A percentile compares a stretch with the other conserved stretches of the same genome.
Conservation (phyloP, 2,797 vertebrate genomes). For the Hylomyscus alleni region DNA sequence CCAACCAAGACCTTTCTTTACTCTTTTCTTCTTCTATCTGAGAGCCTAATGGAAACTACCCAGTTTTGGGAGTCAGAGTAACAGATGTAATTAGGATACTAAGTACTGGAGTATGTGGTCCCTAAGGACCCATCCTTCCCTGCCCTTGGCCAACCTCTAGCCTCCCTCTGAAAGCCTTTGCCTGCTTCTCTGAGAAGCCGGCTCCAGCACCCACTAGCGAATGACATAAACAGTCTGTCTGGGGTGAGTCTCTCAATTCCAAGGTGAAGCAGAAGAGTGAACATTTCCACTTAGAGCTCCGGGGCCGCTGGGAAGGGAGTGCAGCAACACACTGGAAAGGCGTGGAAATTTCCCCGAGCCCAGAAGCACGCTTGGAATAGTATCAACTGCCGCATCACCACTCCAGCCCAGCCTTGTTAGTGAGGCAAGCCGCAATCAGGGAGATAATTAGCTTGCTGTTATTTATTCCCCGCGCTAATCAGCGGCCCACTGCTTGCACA, state of each 20-base stretch:
- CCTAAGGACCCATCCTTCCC: slow-evolving; percentile 59
- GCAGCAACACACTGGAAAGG: slow-evolving; percentile 65
- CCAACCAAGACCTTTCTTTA: background rate
- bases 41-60: slow-evolving; percentile 38
- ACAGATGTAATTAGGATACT: slow-evolving; percentile 75
- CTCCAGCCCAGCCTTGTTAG: slow-evolving; percentile 78
- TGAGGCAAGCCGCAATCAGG: slow-evolving; percentile 83
- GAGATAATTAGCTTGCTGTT: slow-evolving; percentile 87
- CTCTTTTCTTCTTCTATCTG: background rate
- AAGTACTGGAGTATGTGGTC: slow-evolving; percentile 65
- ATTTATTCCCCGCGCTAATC: slow-evolving; percentile 86
- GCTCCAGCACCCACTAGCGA: slow-evolving; percentile 15
- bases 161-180: slow-evolving; percentile 68
- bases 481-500: slow-evolving; percentile 84
- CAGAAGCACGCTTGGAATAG: slow-evolving; percentile 80
- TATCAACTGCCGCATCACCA: slow-evolving; percentile 70
- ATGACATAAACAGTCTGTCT: slow-evolving; percentile 45
- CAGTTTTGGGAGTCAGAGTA: slow-evolving; percentile 23
- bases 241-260: slow-evolving; percentile 74
- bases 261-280: slow-evolving; percentile 65
- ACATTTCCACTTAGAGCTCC: slow-evolving; percentile 58
- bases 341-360: slow-evolving; percentile 80
- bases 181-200: slow-evolving; percentile 55
- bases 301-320: slow-evolving; percentile 56
- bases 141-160: slow-evolving; percentile 65